Evolutionary conservation across 2,888 invertebrate genomes (phyloP), one percentile per base, ranked within the genome.

Genomic region (Lithophane semibrunnea): DNA sequence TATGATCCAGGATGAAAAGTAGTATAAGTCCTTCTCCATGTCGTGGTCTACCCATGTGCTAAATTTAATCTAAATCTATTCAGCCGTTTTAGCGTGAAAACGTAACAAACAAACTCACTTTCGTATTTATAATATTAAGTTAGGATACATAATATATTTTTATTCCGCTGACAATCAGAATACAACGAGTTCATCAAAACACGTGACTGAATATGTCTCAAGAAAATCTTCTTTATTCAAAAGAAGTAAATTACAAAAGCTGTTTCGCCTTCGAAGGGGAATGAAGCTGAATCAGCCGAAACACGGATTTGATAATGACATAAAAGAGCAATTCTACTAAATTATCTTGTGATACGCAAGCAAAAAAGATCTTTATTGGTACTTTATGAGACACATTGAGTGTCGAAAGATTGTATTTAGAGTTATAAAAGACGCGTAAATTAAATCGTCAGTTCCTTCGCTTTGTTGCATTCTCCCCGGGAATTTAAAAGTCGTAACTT

Each of bases 301-400:
- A 88, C 74, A 84, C 81, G 75, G 83, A 89, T 88, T 88, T 87
- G 84, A 86, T 86, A 88, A 88, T 88, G 88, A 87, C 80, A 84
- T 86, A 88, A 89, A 89, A 88, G 87, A 88, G 82, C 85, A 88
- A 89, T 85, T 86, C 81, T 67, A 72, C 81, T 80, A 84, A 89
- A 88, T 88, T 86, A 86, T 87, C 80, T 82, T 68, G 61, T 75
- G 75, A 84, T 85, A 83, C 85, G 85, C 82, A 77, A 82, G 86
- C 82, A 82, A 83, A 87, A 88, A 83, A 65, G 68, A 72, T 75
- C 81, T 71, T 82, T 82, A 77, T 80, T 77, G 79, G 74, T 61
- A 77, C 82, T 85, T 83, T 79, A 75, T 79, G 72, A 73, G 73
- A 73, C 79, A 77, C 72, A 79, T 73, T 74, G 69, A 69, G 65